Percentiles rank a stretch among this genome's conserved stretches.
These are phyloP conservation scores for Scotopteryx bipunctaria DNA, from an alignment of 2,888 invertebrate genomes.

Conservation along the genomic window DNA sequence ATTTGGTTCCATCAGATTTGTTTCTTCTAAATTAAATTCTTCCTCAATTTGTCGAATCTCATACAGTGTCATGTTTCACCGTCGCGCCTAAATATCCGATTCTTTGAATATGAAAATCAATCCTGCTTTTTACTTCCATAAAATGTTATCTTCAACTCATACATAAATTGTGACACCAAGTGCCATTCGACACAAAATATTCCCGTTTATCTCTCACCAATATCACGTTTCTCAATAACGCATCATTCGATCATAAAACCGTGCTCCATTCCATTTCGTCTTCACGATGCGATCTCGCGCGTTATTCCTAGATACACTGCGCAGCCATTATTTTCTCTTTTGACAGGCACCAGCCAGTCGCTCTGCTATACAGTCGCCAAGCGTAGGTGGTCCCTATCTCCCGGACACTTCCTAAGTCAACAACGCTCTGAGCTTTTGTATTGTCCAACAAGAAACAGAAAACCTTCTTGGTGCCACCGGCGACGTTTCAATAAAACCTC, in stretches of 20 bases:
- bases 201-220: constrained; percentile 21
- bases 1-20: no score
- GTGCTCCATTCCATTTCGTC: constrained; percentile 42
- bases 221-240: constrained; percentile 38
- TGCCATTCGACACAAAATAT: constrained; percentile 18
- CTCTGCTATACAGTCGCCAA: constrained; percentile 43
- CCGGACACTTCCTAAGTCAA: constrained; percentile 54
- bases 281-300: constrained; percentile 51
- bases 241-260: constrained; percentile 54
- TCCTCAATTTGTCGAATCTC: no score
- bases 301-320: constrained; percentile 45
- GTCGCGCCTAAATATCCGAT: background rate
- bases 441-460: constrained; percentile 55
- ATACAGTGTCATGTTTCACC: background rate
- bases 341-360: constrained; percentile 47
- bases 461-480: constrained; percentile 48
- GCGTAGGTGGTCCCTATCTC: constrained; percentile 72
- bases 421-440: constrained; percentile 71
- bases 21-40: no score
- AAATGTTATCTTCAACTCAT: constrained; percentile 6
- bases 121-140: background rate
- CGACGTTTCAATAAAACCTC: constrained; percentile 48
- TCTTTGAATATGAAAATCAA: background rate
- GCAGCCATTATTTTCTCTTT: constrained; percentile 56
- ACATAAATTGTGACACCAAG: constrained; percentile 14